These are phyloP conservation scores for Ctenoplectra terminalis DNA, from an alignment of 1,140 invertebrate species.

Conservation along the genomic window DNA sequence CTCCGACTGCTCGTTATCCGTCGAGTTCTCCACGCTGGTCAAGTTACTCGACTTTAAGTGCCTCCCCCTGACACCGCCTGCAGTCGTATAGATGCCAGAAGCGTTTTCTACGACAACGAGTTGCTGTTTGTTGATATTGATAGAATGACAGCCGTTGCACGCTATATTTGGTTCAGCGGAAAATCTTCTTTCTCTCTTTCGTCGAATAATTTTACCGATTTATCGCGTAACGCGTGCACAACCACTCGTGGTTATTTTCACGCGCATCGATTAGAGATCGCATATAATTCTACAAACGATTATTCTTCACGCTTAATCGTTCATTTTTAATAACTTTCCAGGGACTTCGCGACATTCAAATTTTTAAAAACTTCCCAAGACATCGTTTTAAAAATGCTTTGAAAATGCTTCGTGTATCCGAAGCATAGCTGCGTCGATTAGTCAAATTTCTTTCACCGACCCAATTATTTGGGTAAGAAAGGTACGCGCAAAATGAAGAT, in stretches of 20 bases:
- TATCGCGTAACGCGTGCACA: background rate
- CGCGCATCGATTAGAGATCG: background rate
- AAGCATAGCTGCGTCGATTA: too few species aligned
- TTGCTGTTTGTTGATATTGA: slow-evolving; percentile 46
- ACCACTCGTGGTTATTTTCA: background rate
- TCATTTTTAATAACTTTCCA: too few species aligned
- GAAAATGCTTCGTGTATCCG: too few species aligned
- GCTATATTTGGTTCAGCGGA: background rate
- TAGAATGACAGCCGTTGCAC: slow-evolving; percentile 36
- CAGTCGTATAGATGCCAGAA: slow-evolving; percentile 46
- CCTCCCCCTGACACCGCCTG: slow-evolving; percentile 3
- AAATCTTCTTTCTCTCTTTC: background rate
- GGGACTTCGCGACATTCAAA: too few species aligned
- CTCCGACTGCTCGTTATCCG: slow-evolving; percentile 62
- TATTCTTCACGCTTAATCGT: too few species aligned
- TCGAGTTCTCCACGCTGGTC: slow-evolving; percentile 59
- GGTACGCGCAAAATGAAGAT: too few species aligned
- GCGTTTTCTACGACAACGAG: slow-evolving; percentile 14
- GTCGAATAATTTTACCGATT: background rate
- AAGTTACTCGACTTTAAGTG: slow-evolving; percentile 57
- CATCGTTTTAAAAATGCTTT: too few species aligned
- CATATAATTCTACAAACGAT: too few species aligned
- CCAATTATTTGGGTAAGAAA: too few species aligned
- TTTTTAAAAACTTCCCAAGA: too few species aligned
- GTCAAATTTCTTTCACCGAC: too few species aligned